Base-by-base conservation (phyloP, 2,797 vertebrate species). In the Peromyscus aztecus region DNA sequence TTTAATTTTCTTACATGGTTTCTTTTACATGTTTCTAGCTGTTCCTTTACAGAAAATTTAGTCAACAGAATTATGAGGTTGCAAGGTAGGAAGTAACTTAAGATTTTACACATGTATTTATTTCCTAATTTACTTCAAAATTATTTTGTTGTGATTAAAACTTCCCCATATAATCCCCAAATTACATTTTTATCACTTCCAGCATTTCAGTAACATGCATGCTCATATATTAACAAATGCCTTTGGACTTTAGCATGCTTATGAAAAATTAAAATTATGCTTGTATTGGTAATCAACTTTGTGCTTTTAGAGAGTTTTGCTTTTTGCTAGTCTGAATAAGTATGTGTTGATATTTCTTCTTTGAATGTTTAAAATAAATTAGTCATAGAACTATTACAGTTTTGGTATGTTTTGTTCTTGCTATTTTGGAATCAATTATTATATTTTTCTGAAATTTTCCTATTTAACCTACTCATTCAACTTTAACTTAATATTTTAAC, bases 301-400 rank as follows among this genome's bases (percentile, higher is more conserved):
- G 43, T 75, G 11, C 43, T 73, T 84, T 59, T 91, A 9, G 71
- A 73, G 23, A 84, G 7, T 81, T 14, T 92, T 55, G 3, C 5
- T 31, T 80, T 71, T 59, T 89, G 17, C 23, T 55, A 85, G 77
- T 83, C 94, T 49, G 82, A 78, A 29, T 40, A 90, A 78, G 19
- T 67, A 5, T 61, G 40, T 13, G 27, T 52, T 78, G 16, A 69
- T 69, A 69, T 84, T 73, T 63, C 12, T 80, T 94, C 57, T 23
- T 90, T 43, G 2, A 84, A 65, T 1, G 4, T 90, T 94, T 86
- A 92, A 83, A 92, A 67, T 52, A 78, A 88, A 87, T 75, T 43
- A 67, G 4, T 2, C 27, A 83, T 87, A 73, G 63, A 37, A 52
- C n/a, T 71, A 71, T 19, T 11, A 82, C n/a, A 4, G 9, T 40